Evolutionary conservation across 2,888 invertebrate species (phyloP).

Genomic region (Dynastes hyllus): DNA sequence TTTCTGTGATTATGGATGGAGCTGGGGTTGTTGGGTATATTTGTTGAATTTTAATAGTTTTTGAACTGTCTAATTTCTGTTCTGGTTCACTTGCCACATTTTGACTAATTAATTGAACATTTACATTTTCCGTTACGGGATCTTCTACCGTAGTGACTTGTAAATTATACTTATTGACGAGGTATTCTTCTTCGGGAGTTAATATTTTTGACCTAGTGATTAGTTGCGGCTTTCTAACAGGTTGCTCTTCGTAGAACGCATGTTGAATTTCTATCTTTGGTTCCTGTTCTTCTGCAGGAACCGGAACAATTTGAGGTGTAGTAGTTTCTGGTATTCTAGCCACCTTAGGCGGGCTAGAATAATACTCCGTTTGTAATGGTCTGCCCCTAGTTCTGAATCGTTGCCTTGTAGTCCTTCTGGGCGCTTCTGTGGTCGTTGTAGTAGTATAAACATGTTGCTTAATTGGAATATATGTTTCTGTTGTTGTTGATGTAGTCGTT

Average conservation of each 20-base stretch:
- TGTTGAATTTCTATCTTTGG: constrained; percentile 22
- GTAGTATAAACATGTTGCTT: constrained; percentile 21
- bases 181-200: constrained; percentile 52
- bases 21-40: constrained; percentile 9
- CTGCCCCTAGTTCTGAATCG: constrained; percentile 66
- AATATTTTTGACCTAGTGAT: constrained; percentile 48
- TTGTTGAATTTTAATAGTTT: constrained; percentile 20
- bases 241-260: constrained; percentile 25
- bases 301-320: constrained; percentile 16
- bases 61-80: constrained; percentile 29
- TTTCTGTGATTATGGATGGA: constrained; percentile 24
- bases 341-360: constrained; percentile 24
- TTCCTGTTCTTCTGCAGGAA: constrained; percentile 3
- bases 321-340: constrained; percentile 35
- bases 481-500: constrained; percentile 45
- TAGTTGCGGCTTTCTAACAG: constrained; percentile 46
- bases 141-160: constrained; percentile 37
- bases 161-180: constrained; percentile 51
- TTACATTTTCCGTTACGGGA: constrained; percentile 27
- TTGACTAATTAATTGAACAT: constrained; percentile 7
- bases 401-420: constrained; percentile 58
- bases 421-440: constrained; percentile 48
- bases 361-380: constrained; percentile 53
- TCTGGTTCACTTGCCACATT: constrained; percentile 4
- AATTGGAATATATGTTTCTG: constrained; percentile 23